phyloP scores from a whole-genome alignment of 2,113 vertebrate genomes.

The Phainopepla nitens region DNA sequence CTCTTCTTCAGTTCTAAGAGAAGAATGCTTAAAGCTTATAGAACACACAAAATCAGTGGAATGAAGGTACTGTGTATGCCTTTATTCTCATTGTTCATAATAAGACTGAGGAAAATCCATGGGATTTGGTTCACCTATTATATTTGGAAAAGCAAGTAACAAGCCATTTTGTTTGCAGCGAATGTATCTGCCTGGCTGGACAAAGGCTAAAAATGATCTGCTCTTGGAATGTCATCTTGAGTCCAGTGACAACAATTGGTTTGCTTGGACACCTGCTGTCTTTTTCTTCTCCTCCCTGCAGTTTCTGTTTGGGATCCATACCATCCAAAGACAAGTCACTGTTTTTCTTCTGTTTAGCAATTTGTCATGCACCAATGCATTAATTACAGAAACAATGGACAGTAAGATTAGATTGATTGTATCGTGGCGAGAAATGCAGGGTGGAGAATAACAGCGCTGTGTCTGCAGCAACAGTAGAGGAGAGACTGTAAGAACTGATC shows the following conservation, averaged over 20 bases:
- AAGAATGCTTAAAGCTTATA: neutral
- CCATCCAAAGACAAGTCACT: neutral
- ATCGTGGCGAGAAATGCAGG: neutral
- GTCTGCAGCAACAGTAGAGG: neutral
- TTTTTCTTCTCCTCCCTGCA: slow-evolving; percentile 4
- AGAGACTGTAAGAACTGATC: neutral
- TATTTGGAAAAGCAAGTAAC: neutral
- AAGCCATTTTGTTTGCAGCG: neutral
- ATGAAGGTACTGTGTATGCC: neutral
- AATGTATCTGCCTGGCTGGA: neutral
- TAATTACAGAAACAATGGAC: slow-evolving; percentile 55
- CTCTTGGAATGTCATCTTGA: neutral
- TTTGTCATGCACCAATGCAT: neutral
- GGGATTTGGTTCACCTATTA: neutral
- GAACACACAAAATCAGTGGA: neutral
- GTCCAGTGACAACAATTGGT: neutral
- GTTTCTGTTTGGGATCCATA: neutral
- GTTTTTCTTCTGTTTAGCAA: slow-evolving; percentile 10
- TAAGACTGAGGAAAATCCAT: neutral
- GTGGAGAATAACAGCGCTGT: neutral
- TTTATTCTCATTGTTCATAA: neutral
- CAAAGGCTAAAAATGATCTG: neutral
- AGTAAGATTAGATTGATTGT: slow-evolving; percentile 36
- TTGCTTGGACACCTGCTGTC: slow-evolving; percentile 17
- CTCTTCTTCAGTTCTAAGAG: neutral